These are phyloP conservation scores for Pangasius larnaudii DNA, from an alignment of 2,797 vertebrate species.

Conservation along the genomic window DNA sequence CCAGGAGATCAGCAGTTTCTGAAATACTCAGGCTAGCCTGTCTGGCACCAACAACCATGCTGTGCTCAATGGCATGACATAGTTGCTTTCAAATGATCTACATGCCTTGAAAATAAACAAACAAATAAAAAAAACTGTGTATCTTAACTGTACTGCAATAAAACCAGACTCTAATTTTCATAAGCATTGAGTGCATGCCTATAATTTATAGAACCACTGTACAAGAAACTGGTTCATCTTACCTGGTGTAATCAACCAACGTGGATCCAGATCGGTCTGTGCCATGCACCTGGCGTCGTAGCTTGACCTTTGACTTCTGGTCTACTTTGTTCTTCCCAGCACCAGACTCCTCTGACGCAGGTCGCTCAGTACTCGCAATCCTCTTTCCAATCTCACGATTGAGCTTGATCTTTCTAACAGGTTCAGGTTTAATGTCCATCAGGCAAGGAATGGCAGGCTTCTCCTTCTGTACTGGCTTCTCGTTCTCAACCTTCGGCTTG, in stretches of 20 bases:
- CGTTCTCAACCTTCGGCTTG: conserved; percentile 71
- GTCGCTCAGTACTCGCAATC: conserved; percentile 69
- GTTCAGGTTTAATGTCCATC: conserved; percentile 78
- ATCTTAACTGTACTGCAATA: not conserved
- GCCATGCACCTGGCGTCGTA: conserved; percentile 72
- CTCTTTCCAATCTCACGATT: conserved; percentile 88
- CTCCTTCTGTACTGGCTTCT: conserved; percentile 67
- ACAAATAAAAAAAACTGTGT: not conserved
- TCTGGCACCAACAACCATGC: not conserved
- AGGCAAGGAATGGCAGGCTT: conserved; percentile 73
- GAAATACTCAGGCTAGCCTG: not conserved
- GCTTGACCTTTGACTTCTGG: conserved; percentile 73
- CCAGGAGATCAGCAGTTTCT: not conserved
- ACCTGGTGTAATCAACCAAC: conserved; percentile 86
- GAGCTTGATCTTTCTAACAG: conserved; percentile 92
- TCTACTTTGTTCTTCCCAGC: conserved; percentile 76
- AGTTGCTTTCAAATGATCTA: not conserved
- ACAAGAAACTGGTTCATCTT: conserved; percentile 29
- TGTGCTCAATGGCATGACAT: no score
- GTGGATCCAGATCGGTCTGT: conserved; percentile 70
- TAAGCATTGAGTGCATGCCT: not conserved
- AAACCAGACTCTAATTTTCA: not conserved
- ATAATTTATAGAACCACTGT: not conserved
- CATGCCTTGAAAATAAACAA: not conserved
- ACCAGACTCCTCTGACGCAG: conserved; percentile 72